Percentiles rank a stretch among this genome's conserved stretches.
phyloP scores from a whole-genome alignment of 2,797 vertebrate genomes.

The Lateolabrax maculatus region DNA sequence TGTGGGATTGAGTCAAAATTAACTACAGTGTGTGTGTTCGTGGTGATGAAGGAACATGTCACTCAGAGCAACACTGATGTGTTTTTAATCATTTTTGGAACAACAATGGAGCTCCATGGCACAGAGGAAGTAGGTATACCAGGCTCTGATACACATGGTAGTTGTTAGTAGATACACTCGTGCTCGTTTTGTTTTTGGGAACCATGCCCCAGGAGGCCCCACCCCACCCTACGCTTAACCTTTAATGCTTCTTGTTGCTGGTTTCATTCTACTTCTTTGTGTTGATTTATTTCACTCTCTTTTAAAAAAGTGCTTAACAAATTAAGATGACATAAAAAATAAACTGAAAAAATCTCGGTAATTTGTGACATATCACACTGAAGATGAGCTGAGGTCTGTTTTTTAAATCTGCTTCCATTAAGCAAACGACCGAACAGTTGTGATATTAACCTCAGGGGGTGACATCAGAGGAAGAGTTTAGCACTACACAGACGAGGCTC shows the following conservation, averaged over 20 bases:
- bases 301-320: not conserved
- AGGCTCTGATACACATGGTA: not conserved
- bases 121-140: not conserved
- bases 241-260: not conserved
- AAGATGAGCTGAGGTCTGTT: not conserved
- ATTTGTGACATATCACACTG: not conserved
- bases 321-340: not conserved
- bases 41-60: not conserved
- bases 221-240: not conserved
- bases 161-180: not conserved
- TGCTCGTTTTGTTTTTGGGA: not conserved
- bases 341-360: not conserved
- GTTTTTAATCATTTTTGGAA: not conserved
- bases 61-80: not conserved
- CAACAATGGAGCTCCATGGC: not conserved
- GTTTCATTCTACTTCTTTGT: too few species aligned
- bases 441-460: not conserved
- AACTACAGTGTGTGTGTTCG: not conserved
- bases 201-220: too few species aligned
- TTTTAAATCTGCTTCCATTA: not conserved
- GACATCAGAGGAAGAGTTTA: slow-evolving; percentile 27
- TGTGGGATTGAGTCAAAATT: not conserved
- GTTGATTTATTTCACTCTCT: not conserved
- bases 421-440: not conserved
- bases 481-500: slow-evolving; percentile 12